Percentiles rank a stretch among this genome's conserved stretches.
These are phyloP conservation scores for Himalopsyche japonica DNA, from an alignment of 2,888 invertebrate genomes.

Conservation along the genomic window DNA sequence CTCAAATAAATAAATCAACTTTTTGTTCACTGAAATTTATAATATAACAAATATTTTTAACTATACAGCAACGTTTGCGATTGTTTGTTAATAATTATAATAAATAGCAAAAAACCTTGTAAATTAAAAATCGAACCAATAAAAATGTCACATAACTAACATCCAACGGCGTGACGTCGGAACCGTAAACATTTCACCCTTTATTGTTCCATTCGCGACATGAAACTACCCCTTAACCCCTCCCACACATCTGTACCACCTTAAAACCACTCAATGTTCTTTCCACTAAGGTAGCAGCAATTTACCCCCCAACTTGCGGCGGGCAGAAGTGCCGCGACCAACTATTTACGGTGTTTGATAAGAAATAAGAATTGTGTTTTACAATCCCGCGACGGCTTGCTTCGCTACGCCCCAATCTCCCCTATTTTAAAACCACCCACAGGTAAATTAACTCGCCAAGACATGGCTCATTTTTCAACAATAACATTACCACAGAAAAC, in stretches of 20 bases:
- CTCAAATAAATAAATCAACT: too few relatives aligned
- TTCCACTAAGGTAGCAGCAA: not conserved
- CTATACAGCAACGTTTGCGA: too few relatives aligned
- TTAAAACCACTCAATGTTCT: not conserved
- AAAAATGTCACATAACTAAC: not conserved
- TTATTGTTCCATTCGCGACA: not conserved
- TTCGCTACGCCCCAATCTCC: not conserved
- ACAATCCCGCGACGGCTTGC: constrained; percentile 8
- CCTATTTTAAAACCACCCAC: not conserved
- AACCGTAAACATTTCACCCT: not conserved
- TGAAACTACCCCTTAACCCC: not conserved
- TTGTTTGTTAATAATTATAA: too few relatives aligned
- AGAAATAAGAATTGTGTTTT: constrained; percentile 32
- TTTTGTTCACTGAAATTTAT: too few relatives aligned
- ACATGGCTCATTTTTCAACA: not conserved
- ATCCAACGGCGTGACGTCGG: not conserved
- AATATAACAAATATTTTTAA: too few relatives aligned
- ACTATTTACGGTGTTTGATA: constrained; percentile 27
- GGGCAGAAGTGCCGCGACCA: constrained; percentile 24
- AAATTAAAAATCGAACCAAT: not conserved
- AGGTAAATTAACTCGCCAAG: not conserved
- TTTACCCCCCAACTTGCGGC: not conserved
- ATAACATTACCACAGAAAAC: too few relatives aligned
- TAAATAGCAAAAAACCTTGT: too few relatives aligned
- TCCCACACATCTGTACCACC: not conserved